A percentile compares a stretch with the other conserved stretches of the same genome.
These are phyloP conservation scores for Aphrophora alni DNA, from an alignment of 2,888 invertebrate genomes.

Conservation along the genomic window DNA sequence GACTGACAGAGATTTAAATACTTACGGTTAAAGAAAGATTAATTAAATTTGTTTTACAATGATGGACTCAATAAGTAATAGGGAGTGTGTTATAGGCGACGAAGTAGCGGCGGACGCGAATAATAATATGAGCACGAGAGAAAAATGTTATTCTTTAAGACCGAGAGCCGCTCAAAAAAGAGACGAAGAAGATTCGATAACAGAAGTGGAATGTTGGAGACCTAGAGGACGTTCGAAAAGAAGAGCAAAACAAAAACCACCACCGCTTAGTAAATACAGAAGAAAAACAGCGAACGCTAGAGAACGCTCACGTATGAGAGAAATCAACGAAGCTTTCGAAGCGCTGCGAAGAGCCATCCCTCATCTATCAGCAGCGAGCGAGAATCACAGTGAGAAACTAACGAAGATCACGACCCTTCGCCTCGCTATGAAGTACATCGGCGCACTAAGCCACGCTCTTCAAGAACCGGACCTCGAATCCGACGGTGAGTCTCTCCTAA, in stretches of 20 bases:
- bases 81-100: not conserved
- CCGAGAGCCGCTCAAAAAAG: slow-evolving; percentile 61
- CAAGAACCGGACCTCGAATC: slow-evolving; percentile 54
- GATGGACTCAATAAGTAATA: not conserved
- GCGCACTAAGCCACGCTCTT: slow-evolving; percentile 72
- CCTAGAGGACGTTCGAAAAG: slow-evolving; percentile 53
- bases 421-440: slow-evolving; percentile 87
- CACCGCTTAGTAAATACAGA: slow-evolving; percentile 85
- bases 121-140: slow-evolving; percentile 41
- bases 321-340: slow-evolving; percentile 89
- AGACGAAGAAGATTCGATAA: slow-evolving; percentile 45
- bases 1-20: not conserved
- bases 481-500: slow-evolving; percentile 53
- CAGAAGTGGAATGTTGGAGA: slow-evolving; percentile 52
- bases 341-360: slow-evolving; percentile 79
- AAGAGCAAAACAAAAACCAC: slow-evolving; percentile 63
- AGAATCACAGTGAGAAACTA: slow-evolving; percentile 70
- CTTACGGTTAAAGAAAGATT: not conserved
- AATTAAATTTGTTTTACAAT: not conserved
- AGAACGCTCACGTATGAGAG: slow-evolving; percentile 85
- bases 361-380: slow-evolving; percentile 60
- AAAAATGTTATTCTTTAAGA: slow-evolving; percentile 71
- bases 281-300: slow-evolving; percentile 89
- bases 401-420: slow-evolving; percentile 89
- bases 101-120: not conserved